These are phyloP conservation scores for Acanthisitta chloris DNA, from an alignment of 2,113 vertebrate species.

Conservation along the genomic window DNA sequence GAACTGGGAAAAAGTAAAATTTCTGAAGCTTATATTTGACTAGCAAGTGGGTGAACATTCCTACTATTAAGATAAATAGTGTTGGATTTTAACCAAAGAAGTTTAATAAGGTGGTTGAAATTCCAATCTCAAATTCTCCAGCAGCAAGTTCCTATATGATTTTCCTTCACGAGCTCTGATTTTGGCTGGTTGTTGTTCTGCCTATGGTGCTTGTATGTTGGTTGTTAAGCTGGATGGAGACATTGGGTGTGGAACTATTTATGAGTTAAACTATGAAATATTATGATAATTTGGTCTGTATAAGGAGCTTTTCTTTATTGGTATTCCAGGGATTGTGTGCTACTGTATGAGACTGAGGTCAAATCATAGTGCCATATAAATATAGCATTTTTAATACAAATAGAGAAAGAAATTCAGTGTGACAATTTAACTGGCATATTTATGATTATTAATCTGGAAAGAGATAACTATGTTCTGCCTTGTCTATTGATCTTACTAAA, in stretches of 20 bases:
- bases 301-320: not conserved
- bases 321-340: not conserved
- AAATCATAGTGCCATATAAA: not conserved
- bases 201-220: not conserved
- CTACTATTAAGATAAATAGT: not conserved
- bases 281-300: not conserved
- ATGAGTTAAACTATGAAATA: not conserved
- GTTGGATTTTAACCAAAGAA: not conserved
- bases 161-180: not conserved
- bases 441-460: not conserved
- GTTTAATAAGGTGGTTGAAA: not conserved
- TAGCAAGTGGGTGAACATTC: not conserved
- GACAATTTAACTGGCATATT: not conserved
- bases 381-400: not conserved
- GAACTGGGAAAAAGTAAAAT: not conserved
- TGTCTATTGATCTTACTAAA: not conserved
- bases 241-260: not conserved
- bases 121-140: not conserved
- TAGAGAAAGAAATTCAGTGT: not conserved
- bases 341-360: not conserved
- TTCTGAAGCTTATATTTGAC: not conserved
- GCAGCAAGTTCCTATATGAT: not conserved
- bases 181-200: accelerated
- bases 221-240: not conserved
- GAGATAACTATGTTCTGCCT: not conserved